Evolutionary conservation across 1,140 invertebrate species (phyloP), one percentile per base, ranked within the genome.

Genomic region (Drosophila pachea): DNA sequence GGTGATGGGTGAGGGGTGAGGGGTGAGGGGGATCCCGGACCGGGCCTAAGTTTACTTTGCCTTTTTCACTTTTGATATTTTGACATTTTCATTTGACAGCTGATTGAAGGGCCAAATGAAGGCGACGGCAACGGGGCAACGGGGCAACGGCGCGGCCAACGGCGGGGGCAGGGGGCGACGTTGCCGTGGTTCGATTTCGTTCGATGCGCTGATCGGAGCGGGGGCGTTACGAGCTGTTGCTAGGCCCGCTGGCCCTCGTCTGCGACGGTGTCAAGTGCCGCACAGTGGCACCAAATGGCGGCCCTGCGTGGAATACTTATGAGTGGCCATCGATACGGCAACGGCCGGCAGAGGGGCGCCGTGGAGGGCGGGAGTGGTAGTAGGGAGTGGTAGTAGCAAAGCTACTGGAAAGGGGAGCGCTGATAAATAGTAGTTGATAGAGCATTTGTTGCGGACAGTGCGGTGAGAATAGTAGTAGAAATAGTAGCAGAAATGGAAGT

Each of bases 51-150:
- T 84, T 86, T 84, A 81, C 81, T 84, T 84, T 84, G 81, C 81
- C 81, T 84, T 84, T 84, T 84, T 84, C 81, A 84, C 81, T 84
- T 84, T 84, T 84, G 81, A 84, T 84, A 84, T 84, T 84, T 84
- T 84, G 81, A 84, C 81, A 84, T 84, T 84, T 84, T 84, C 81
- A 84, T 84, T 84, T 84, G 81, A 84, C 81, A 84, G 81, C 81
- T 84, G 81, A 86, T 86, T 84, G 81, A 84, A 84, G 81, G 81
- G 81, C 69, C 73, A 50, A 63, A 67, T 62, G 64, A 49, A 61
- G 63, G 63, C 60, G 63, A 62, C 75, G 59, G 29, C 64, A 52
- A 35, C 76, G 42, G 7, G 33, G 7, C 40, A 7, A 9, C n/a
- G n/a, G n/a, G 59, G 29, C 64, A 52, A 35, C 76, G 42, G 7